Evolutionary conservation across 1,140 invertebrate genomes (phyloP).

Genomic region (Drosophila novamexicana): DNA sequence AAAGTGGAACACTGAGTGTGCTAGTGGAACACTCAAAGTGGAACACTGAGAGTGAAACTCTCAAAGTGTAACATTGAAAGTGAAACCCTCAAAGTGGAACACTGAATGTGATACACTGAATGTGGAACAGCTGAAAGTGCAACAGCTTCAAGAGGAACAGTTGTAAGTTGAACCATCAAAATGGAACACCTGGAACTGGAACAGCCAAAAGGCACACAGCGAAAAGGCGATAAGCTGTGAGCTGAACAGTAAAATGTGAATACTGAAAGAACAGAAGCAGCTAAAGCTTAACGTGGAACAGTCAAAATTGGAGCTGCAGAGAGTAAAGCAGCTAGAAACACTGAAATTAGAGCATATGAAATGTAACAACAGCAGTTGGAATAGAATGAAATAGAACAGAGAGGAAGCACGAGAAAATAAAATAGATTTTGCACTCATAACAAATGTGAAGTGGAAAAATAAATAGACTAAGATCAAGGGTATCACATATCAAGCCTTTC

Average conservation of each 20-base stretch:
- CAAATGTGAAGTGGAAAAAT: not conserved
- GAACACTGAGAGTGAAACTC: not conserved
- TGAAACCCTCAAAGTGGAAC: not conserved
- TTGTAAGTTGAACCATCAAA: not conserved
- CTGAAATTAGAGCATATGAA: no score
- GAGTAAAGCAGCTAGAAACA: no score
- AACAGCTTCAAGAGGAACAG: not conserved
- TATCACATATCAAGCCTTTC: constrained; percentile 45
- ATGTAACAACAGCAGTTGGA: not conserved
- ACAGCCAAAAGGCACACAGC: not conserved
- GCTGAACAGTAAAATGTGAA: no score
- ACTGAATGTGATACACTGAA: not conserved
- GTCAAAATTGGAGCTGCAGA: no score
- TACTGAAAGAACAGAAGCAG: not conserved
- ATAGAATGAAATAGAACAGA: not conserved
- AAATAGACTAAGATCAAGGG: constrained; percentile 8
- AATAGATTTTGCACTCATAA: not conserved
- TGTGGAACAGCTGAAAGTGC: not conserved
- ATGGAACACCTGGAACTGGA: not conserved
- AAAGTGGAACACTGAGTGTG: not conserved
- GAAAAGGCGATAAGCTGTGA: no score
- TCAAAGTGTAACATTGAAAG: not conserved
- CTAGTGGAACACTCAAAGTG: not conserved
- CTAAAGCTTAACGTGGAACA: no score
- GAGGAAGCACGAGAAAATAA: not conserved